Percentiles rank a stretch among this genome's conserved stretches.
These are phyloP conservation scores for Drosophila oshimai DNA, from an alignment of 1,140 invertebrate species.

Conservation along the genomic window DNA sequence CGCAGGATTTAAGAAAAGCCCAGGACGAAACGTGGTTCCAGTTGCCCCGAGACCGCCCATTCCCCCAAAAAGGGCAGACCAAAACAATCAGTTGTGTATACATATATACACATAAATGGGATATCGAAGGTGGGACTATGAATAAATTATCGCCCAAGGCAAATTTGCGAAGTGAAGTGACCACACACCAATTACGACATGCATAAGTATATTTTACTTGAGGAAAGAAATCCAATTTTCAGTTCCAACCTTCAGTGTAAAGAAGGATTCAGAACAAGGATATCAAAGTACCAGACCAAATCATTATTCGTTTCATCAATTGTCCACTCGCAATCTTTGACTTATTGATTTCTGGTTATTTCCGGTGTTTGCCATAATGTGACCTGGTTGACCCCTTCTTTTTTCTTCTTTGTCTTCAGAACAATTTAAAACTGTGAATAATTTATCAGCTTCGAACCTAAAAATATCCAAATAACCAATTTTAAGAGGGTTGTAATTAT, in stretches of 20 bases:
- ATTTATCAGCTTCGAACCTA: too few species aligned
- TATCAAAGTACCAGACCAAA: neutral
- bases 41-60: neutral
- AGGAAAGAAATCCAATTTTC: neutral
- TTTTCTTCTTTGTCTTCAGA: too few species aligned
- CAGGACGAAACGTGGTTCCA: conserved; percentile 1
- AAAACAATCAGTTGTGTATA: conserved; percentile 25
- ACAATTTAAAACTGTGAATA: neutral
- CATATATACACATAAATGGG: neutral
- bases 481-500: neutral
- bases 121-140: conserved; percentile 10
- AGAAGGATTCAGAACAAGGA: neutral
- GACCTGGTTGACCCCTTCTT: neutral
- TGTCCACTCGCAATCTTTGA: neutral
- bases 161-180: conserved; percentile 12
- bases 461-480: too few species aligned
- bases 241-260: too few species aligned
- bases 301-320: neutral
- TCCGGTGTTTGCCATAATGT: neutral
- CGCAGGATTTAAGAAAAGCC: conserved; percentile 1
- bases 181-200: conserved; percentile 29
- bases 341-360: neutral
- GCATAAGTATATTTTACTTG: neutral
- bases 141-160: conserved; percentile 34
- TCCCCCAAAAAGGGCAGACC: neutral